A percentile compares a stretch with the other conserved stretches of the same genome.
phyloP scores from a whole-genome alignment of 2,797 vertebrate species.

The Peromyscus aztecus region DNA sequence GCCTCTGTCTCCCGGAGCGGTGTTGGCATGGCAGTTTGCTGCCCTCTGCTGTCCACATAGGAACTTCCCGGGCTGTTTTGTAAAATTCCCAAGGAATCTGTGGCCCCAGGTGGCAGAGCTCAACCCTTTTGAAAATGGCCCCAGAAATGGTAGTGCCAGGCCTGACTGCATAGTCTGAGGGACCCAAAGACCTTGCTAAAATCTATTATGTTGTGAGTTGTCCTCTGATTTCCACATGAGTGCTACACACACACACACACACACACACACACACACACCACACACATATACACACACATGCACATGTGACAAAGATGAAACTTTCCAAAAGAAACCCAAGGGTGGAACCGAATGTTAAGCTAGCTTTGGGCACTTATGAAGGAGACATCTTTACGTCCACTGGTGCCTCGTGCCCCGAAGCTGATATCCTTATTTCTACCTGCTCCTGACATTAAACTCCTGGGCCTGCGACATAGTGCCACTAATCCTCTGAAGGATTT shows the following conservation, averaged over 20 bases:
- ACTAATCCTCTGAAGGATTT: neutral
- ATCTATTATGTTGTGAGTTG: neutral
- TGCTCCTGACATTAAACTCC: neutral
- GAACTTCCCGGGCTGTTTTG: neutral
- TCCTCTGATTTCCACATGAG: neutral
- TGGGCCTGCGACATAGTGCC: neutral
- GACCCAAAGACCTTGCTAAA: neutral
- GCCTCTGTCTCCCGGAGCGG: rapidly evolving
- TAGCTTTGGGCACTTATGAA: neutral
- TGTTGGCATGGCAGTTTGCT: conserved; percentile 50
- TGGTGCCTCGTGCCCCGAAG: rapidly evolving
- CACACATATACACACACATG: neutral
- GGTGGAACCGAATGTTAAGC: neutral
- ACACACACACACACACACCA: neutral
- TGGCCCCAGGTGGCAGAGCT: too few relatives aligned
- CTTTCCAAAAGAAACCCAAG: neutral
- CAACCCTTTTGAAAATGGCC: neutral
- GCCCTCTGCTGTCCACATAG: conserved; percentile 73
- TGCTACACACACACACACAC: neutral
- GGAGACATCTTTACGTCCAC: neutral
- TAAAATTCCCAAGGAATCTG: neutral
- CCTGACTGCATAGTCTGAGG: neutral
- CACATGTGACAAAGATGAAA: neutral
- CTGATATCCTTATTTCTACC: neutral
- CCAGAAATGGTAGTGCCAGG: too few relatives aligned